Percentiles rank a stretch among this genome's conserved stretches.
These are phyloP conservation scores for Neofelis nebulosa DNA, from an alignment of 2,113 vertebrate genomes.

Conservation along the genomic window DNA sequence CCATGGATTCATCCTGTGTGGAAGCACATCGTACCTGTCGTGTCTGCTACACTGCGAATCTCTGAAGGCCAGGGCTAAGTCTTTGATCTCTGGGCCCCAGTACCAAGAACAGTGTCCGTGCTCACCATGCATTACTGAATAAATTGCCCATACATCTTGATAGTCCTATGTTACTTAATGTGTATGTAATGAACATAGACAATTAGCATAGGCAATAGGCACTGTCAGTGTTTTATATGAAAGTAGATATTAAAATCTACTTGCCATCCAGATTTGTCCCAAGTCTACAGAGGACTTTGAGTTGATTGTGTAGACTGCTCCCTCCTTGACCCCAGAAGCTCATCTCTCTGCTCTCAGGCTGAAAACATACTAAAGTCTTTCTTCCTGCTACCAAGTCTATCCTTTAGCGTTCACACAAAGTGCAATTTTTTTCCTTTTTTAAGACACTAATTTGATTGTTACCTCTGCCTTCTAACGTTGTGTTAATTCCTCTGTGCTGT, in stretches of 20 bases:
- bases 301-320: neutral
- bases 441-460: neutral
- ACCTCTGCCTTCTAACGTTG: neutral
- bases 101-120: neutral
- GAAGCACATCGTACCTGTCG: neutral
- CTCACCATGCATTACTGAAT: neutral
- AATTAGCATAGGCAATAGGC: neutral
- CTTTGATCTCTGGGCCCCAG: accelerated
- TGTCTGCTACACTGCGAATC: neutral
- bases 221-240: neutral
- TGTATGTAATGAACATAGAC: neutral
- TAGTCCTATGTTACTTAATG: neutral
- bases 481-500: too few species aligned
- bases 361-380: neutral
- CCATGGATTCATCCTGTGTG: neutral
- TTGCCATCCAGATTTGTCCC: neutral
- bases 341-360: neutral
- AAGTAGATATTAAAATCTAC: neutral
- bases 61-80: neutral
- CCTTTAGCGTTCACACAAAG: neutral
- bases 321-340: accelerated
- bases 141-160: neutral
- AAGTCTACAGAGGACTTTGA: neutral
- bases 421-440: neutral
- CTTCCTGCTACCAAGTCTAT: neutral